Percentiles rank a stretch among this genome's conserved stretches.
Conservation (phyloP, 1,140 invertebrate genomes). For the Heliconius hermathena region DNA sequence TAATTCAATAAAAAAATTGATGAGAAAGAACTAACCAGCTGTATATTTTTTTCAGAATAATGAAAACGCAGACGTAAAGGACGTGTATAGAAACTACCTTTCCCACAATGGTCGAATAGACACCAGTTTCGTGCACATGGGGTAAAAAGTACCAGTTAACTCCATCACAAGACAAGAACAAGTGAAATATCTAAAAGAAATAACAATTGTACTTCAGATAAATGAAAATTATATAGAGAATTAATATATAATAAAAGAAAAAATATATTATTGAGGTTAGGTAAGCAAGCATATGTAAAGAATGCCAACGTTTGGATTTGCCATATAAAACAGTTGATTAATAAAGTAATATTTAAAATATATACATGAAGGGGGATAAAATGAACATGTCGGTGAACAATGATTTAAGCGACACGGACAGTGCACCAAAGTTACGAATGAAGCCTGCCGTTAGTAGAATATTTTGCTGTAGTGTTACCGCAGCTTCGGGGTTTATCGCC, state of each 20-base stretch:
- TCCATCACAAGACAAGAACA: neutral
- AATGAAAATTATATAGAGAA: neutral
- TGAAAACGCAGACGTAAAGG: slow-evolving; percentile 3
- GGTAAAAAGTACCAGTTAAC: neutral
- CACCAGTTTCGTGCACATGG: neutral
- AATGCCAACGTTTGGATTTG: neutral
- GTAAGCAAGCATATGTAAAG: neutral
- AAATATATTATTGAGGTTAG: slow-evolving; percentile 2
- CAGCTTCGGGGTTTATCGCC: slow-evolving; percentile 77
- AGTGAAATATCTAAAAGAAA: neutral
- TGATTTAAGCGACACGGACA: slow-evolving; percentile 63
- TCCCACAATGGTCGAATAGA: slow-evolving; percentile 38
- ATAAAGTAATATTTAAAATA: neutral
- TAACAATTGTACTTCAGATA: neutral
- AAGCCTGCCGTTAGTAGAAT: slow-evolving; percentile 76
- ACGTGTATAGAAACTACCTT: slow-evolving; percentile 31
- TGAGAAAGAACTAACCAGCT: too few species aligned
- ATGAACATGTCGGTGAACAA: slow-evolving; percentile 66
- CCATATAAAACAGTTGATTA: neutral
- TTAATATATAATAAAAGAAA: neutral
- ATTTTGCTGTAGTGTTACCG: slow-evolving; percentile 80
- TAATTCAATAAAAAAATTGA: too few species aligned
- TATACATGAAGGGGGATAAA: slow-evolving; percentile 32
- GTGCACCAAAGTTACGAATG: slow-evolving; percentile 66
- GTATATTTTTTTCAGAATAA: slow-evolving; percentile 23